phyloP scores from a whole-genome alignment of 2,113 vertebrate genomes.

The Cyprinodon brontotheroides region DNA sequence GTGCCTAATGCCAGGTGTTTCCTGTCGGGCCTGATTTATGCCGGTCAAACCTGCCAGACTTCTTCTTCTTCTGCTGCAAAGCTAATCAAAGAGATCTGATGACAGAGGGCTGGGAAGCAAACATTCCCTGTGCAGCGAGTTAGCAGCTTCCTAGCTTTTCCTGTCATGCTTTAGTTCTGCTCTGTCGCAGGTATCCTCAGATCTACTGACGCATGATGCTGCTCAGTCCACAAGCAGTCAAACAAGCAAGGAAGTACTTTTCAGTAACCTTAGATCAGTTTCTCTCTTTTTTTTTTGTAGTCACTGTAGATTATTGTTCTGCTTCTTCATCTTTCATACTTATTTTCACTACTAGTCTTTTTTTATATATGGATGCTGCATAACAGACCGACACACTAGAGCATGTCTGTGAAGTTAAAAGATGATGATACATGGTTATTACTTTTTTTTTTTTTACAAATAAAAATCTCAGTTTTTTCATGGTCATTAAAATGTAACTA shows the following conservation, averaged over 20 bases:
- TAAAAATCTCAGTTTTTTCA: too few relatives aligned
- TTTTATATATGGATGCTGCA: too few relatives aligned
- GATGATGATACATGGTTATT: too few relatives aligned
- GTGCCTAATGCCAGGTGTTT: not conserved
- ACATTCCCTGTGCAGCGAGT: not conserved
- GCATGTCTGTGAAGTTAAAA: too few relatives aligned
- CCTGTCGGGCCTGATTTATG: not conserved
- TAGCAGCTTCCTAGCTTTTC: not conserved
- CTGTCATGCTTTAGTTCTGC: not conserved
- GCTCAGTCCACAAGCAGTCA: not conserved
- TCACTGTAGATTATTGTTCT: not conserved
- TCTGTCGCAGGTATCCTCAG: not conserved
- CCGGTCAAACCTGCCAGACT: slow-evolving; percentile 43
- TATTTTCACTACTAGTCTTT: too few relatives aligned
- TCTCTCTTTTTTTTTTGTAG: not conserved
- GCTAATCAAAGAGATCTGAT: slow-evolving; percentile 3
- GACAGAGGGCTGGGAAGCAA: not conserved
- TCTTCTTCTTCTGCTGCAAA: not conserved
- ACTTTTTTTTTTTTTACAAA: too few relatives aligned
- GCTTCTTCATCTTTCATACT: too few relatives aligned
- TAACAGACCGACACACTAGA: too few relatives aligned
- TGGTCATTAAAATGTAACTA: too few relatives aligned
- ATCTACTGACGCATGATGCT: not conserved
- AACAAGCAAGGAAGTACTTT: not conserved
- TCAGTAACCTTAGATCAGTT: not conserved